A percentile compares a stretch with the other conserved stretches of the same genome.
Conservation (phyloP, 2,113 vertebrate genomes). For the Rhombomys opimus region DNA sequence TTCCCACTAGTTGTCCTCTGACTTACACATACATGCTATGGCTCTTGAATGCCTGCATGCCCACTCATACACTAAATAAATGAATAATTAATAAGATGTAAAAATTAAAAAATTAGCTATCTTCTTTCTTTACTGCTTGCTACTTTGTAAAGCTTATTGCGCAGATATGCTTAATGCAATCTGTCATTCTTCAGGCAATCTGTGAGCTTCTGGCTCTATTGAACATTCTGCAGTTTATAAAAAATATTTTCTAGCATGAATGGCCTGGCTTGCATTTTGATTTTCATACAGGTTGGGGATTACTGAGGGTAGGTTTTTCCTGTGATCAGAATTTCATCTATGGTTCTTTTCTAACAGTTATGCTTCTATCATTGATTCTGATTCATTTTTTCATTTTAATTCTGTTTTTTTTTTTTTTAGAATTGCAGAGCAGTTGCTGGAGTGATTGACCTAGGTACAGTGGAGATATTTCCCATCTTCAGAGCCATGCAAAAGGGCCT, state of each 20-base stretch:
- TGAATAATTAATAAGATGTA: background rate
- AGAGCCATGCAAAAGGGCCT: constrained; percentile 94
- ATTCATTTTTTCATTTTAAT: constrained; percentile 71
- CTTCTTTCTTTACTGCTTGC: constrained; percentile 74
- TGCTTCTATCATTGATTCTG: constrained; percentile 38
- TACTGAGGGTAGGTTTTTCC: constrained; percentile 59
- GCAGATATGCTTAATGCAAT: constrained; percentile 83
- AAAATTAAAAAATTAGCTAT: background rate
- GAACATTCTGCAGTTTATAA: constrained; percentile 71
- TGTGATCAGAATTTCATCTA: constrained; percentile 24
- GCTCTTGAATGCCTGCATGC: background rate
- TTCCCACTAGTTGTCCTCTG: background rate
- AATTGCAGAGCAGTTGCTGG: constrained; percentile 90
- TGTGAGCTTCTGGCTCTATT: constrained; percentile 69
- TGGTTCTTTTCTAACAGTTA: constrained; percentile 18
- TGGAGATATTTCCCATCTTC: constrained; percentile 96
- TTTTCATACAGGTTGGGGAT: constrained; percentile 61
- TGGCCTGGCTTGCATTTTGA: constrained; percentile 59
- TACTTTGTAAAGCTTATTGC: constrained; percentile 70
- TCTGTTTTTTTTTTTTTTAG: constrained; percentile 85
- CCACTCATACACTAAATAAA: background rate
- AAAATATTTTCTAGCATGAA: constrained; percentile 56
- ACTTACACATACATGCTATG: background rate
- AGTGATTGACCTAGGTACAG: constrained; percentile 96
- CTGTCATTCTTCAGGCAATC: constrained; percentile 78